Conservation (phyloP, 2,113 vertebrate species). For the Carassius carassius region DNA sequence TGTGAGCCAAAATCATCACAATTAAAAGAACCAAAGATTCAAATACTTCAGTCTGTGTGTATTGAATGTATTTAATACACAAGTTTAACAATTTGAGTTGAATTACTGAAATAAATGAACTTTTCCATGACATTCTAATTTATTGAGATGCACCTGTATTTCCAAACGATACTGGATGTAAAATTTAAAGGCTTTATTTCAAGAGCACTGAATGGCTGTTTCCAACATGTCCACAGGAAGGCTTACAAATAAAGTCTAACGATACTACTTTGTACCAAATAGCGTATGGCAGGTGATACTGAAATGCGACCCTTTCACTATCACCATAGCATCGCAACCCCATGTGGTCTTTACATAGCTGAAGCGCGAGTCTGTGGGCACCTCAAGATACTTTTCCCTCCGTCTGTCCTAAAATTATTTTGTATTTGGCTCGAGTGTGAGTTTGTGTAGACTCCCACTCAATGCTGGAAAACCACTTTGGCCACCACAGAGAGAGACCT, state of each 20-base stretch:
- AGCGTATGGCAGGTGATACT: neutral
- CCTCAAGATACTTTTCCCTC: slow-evolving; percentile 11
- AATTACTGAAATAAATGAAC: too few species aligned
- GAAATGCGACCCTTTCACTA: neutral
- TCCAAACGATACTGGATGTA: neutral
- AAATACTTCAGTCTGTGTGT: too few species aligned
- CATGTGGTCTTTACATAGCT: neutral
- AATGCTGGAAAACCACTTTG: neutral
- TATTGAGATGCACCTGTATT: neutral
- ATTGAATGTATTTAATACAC: too few species aligned
- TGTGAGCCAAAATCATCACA: too few species aligned
- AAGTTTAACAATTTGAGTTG: too few species aligned
- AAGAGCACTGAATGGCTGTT: too few species aligned
- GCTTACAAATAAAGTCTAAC: neutral
- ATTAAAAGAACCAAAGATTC: too few species aligned
- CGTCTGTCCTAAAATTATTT: neutral
- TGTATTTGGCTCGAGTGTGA: slow-evolving; percentile 1
- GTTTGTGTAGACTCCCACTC: slow-evolving; percentile 28
- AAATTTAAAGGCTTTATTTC: neutral
- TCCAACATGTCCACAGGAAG: neutral
- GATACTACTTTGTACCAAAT: neutral
- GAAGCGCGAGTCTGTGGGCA: neutral
- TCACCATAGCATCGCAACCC: neutral
- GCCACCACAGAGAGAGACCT: too few species aligned
- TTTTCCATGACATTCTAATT: too few species aligned